A percentile compares a stretch with the other conserved stretches of the same genome.
Conservation (phyloP, 2,888 invertebrate species). For the Hydropsyche betteni region DNA sequence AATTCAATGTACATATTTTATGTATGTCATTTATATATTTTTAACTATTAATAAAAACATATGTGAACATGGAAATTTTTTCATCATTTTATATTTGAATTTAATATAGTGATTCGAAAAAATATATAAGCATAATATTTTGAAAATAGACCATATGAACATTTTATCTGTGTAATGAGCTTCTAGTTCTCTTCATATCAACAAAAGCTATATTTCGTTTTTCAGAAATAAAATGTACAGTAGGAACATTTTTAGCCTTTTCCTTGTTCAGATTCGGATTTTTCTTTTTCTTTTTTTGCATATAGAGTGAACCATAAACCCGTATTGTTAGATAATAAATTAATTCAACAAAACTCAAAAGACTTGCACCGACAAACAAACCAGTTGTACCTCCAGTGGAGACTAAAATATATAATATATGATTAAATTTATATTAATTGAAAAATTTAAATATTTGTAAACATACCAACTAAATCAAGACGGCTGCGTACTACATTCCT, state of each 20-base stretch:
- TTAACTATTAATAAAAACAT: too few species aligned
- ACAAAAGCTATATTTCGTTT: constrained; percentile 39
- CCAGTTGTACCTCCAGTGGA: constrained; percentile 73
- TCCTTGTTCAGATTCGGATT: background rate
- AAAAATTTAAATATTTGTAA: background rate
- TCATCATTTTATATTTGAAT: too few species aligned
- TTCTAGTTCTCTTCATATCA: constrained; percentile 50
- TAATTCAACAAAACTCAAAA: constrained; percentile 73
- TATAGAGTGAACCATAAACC: constrained; percentile 59
- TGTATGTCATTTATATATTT: too few species aligned
- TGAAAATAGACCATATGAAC: too few species aligned
- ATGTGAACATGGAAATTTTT: too few species aligned
- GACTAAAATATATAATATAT: constrained; percentile 59
- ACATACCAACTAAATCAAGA: constrained; percentile 70
- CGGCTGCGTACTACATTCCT: constrained; percentile 72
- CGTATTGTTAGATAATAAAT: constrained; percentile 70
- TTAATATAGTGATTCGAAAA: too few species aligned
- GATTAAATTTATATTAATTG: background rate
- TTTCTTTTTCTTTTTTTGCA: constrained; percentile 52
- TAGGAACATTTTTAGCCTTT: constrained; percentile 5
- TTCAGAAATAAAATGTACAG: constrained; percentile 23
- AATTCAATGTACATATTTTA: too few species aligned
- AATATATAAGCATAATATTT: too few species aligned
- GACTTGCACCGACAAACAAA: constrained; percentile 72
- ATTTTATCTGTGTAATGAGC: constrained; percentile 17